Conservation (phyloP, 2,888 invertebrate genomes). For the Hermaeophaga mercurialis region DNA sequence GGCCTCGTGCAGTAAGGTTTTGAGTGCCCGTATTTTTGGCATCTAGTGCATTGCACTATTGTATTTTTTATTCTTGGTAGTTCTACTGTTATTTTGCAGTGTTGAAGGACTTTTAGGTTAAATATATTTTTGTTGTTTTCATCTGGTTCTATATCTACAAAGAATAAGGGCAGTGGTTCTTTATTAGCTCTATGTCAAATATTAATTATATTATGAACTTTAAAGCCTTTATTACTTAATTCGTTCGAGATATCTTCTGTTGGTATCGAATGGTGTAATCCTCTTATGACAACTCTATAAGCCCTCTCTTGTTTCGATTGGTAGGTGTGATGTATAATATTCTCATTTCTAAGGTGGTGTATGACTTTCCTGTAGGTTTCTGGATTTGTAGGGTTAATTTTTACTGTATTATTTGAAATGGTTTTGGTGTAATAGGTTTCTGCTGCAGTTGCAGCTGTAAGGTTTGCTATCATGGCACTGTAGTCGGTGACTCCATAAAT, state of each 20-base stretch:
- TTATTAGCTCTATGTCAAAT: constrained; percentile 6
- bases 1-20: neutral
- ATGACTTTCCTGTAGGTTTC: neutral
- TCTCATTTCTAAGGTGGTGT: neutral
- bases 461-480: neutral
- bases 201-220: constrained; percentile 4
- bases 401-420: neutral
- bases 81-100: neutral
- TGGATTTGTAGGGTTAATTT: neutral
- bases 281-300: constrained; percentile 7
- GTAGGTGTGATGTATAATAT: neutral
- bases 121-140: neutral
- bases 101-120: neutral
- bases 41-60: neutral
- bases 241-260: constrained; percentile 1
- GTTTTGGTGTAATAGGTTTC: neutral
- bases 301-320: constrained; percentile 1
- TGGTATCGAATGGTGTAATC: constrained; percentile 4
- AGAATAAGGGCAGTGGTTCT: neutral
- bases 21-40: neutral
- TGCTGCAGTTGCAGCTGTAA: neutral
- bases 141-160: neutral
- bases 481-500: neutral
- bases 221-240: constrained; percentile 2
- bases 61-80: neutral